Evolutionary conservation across 2,888 invertebrate genomes (phyloP), one percentile per base, ranked within the genome.

Genomic region (Apomyelois bistriatella): DNA sequence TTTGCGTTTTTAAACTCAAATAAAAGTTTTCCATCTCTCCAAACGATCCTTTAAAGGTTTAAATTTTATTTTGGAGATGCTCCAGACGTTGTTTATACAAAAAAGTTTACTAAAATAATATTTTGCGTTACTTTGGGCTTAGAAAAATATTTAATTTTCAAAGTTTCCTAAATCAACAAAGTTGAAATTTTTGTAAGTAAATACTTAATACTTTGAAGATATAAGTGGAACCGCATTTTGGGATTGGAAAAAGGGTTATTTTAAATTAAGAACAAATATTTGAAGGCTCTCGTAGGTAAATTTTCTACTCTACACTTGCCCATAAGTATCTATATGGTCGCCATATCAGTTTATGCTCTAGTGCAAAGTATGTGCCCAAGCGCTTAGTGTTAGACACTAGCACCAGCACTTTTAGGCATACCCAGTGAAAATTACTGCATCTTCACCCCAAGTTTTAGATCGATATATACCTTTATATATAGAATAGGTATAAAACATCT

Each of bases 1-100:
- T 73, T 65, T 54, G 54, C 58, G 60, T 67, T 75, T 71, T 65
- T 65, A 70, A 53, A 70, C 64, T 68, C 66, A 59, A 68, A 69
- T 60, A 63, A 66, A 69, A 67, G 62, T 67, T 68, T 56, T 49
- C 36, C 43, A 43, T 52, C 28, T 52, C 43, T 36, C 22, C 52
- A 52, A 52, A 52, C 51, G 51, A 51, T 51, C 32, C 48, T 41
- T 42, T 42, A 51, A 51, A 16, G 51, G 51, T 51, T 41, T 51
- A 52, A 43, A 52, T 28, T 52, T 43, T 52, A 52, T 52, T 52
- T 52, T 43, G 22, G 12, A 35, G 12, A 28, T 37, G 52, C 43
- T 43, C 15, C 36, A 52, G 43, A 37, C 52, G 43, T 43, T 37
- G 52, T 52, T 52, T 52, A 48, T 40, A 41, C 36, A 43, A 35